phyloP scores from a whole-genome alignment of 2,113 vertebrate genomes.

The Dendropsophus ebraccatus region DNA sequence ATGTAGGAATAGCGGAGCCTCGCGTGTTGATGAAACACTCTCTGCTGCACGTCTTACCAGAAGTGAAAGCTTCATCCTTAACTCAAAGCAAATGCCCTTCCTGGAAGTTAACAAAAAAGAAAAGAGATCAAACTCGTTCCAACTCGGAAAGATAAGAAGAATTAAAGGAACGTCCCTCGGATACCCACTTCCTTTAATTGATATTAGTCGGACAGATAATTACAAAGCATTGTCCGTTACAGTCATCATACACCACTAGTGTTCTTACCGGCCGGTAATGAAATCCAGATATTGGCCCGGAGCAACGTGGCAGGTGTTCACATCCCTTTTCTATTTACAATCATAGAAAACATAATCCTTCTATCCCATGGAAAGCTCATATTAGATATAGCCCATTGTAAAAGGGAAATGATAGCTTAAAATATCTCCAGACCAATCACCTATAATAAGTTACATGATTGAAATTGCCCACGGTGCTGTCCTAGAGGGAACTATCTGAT shows the following conservation, averaged over 20 bases:
- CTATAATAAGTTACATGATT: neutral
- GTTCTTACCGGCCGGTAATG: conserved; percentile 24
- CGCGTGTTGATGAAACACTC: conserved; percentile 35
- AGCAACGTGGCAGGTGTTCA: conserved; percentile 29
- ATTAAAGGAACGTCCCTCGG: neutral
- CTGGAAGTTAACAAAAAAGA: neutral
- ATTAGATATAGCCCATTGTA: neutral
- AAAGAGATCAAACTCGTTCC: neutral
- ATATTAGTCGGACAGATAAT: conserved; percentile 26
- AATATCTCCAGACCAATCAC: neutral
- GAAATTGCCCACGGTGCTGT: neutral
- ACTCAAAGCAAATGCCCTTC: conserved; percentile 41
- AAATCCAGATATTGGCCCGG: conserved; percentile 43
- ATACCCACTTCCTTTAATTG: conserved; percentile 14
- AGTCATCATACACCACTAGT: neutral
- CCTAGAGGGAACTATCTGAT: neutral
- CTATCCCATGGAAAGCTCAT: neutral
- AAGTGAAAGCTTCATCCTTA: neutral
- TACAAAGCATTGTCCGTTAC: neutral
- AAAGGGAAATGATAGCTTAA: neutral
- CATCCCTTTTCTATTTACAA: conserved; percentile 12
- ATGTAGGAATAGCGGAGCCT: conserved; percentile 10
- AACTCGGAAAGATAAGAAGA: neutral
- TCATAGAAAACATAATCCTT: neutral
- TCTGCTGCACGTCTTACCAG: conserved; percentile 16